Percentiles rank a stretch among this genome's conserved stretches.
phyloP scores from a whole-genome alignment of 2,888 invertebrate genomes.

The Lithophane semibrunnea region DNA sequence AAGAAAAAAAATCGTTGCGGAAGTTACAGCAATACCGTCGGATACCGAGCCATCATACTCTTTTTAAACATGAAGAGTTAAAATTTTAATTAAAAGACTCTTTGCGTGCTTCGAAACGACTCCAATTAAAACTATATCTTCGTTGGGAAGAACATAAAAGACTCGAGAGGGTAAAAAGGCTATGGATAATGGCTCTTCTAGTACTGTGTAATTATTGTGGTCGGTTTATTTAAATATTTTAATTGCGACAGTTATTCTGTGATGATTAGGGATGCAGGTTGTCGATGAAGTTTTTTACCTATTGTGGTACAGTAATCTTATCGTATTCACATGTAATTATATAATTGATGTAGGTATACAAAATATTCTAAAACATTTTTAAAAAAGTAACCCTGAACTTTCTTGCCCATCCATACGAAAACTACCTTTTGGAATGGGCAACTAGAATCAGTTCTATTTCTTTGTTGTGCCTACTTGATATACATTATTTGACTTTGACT shows the following conservation, averaged over 20 bases:
- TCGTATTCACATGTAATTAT: no score
- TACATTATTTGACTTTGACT: no score
- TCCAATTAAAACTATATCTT: constrained; percentile 90
- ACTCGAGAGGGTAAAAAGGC: constrained; percentile 81
- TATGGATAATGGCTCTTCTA: constrained; percentile 80
- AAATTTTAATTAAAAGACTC: constrained; percentile 87
- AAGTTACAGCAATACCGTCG: constrained; percentile 75
- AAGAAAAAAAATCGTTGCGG: constrained; percentile 58
- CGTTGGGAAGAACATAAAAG: constrained; percentile 81
- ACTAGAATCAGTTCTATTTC: no score
- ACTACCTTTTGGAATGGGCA: no score
- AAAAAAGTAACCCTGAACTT: no score
- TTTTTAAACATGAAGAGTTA: constrained; percentile 84
- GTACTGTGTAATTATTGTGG: constrained; percentile 81
- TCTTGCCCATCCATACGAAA: no score
- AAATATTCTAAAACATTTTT: no score
- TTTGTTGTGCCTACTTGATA: no score
- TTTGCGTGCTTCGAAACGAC: constrained; percentile 84
- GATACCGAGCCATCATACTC: constrained; percentile 75
- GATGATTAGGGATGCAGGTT: constrained; percentile 17
- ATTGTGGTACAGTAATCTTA: no score
- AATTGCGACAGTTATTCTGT: constrained; percentile 48
- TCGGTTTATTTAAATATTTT: constrained; percentile 76
- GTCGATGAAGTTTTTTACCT: not conserved
- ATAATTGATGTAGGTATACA: no score